Percentiles rank a stretch among this genome's conserved stretches.
Conservation (phyloP, 2,888 invertebrate species). For the Agriopis marginaria region DNA sequence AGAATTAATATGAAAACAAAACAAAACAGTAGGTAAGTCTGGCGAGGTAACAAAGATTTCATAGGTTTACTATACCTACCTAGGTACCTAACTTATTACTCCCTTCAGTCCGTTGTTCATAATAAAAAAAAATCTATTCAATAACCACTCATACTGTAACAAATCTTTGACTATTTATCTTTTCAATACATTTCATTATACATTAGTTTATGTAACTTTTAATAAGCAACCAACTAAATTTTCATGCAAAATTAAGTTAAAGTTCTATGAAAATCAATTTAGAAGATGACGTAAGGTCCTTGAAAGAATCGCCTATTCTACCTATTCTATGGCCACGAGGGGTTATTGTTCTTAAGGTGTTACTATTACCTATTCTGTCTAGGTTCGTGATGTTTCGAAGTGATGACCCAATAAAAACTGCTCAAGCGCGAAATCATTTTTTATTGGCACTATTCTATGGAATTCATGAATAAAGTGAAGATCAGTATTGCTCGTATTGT, state of each 20-base stretch:
- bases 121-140: not conserved
- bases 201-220: not conserved
- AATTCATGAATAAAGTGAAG: slow-evolving; percentile 22
- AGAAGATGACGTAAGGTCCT: slow-evolving; percentile 66
- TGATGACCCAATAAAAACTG: slow-evolving; percentile 56
- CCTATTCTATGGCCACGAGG: slow-evolving; percentile 43
- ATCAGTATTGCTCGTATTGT: slow-evolving; percentile 1
- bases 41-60: too few species aligned
- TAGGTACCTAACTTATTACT: too few species aligned
- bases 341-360: slow-evolving; percentile 55
- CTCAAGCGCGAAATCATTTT: slow-evolving; percentile 39
- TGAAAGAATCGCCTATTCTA: slow-evolving; percentile 43
- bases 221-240: slow-evolving; percentile 19
- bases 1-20: too few species aligned
- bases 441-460: slow-evolving; percentile 22
- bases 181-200: not conserved
- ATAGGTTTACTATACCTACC: too few species aligned
- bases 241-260: slow-evolving; percentile 33
- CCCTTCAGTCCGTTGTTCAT: too few species aligned
- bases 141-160: not conserved
- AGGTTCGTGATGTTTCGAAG: slow-evolving; percentile 48
- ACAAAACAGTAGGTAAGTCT: too few species aligned
- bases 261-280: slow-evolving; percentile 65
- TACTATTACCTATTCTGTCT: slow-evolving; percentile 12
- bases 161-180: not conserved